Base-by-base conservation (phyloP, 2,888 invertebrate genomes). In the Lymantria monacha region DNA sequence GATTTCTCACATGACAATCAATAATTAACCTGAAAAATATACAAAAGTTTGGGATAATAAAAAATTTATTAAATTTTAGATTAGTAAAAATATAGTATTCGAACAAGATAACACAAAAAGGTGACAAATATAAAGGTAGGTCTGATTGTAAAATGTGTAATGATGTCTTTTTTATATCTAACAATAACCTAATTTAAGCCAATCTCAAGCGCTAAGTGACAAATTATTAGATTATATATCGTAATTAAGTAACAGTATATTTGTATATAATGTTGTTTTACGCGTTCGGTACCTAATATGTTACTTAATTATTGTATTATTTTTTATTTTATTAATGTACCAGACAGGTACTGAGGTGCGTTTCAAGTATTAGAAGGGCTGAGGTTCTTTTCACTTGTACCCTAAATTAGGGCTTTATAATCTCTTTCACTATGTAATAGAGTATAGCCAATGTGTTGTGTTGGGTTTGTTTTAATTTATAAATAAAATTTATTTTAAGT, bases 361-460 rank as follows among this genome's bases (percentile, higher is more conserved):
- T 72, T 71, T 84, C 81, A 83, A 87, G 86, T 89, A 89, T 89
- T 88, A 87, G 79, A 90, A 89, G 91, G 83, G 87, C 91, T 80
- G 76, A 79, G 78, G 90, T 90, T 87, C 91, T 88, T 89, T 85
- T 83, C 82, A 81, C 85, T 84, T 85, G 91, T 90, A 91, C 90
- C 91, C 90, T 91, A 91, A 91, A 91, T 91, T 91, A 90, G 91
- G 90, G 91, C 85, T 85, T 85, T 87, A 71, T 88, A 82, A 84
- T 87, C 82, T 85, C 81, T 86, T 82, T 85, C 79, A 82, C 81
- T 69, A 76, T 77, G 77, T 84, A 80, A 72, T 85, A 81, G 80
- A 79, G 72, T 76, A 75, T 81, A 83, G 81, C 83, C 85, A 85
- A 88, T 86, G 80, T 87, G 78, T 83, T 89, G 87, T 90, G 87